phyloP scores from a whole-genome alignment of 2,797 vertebrate species.

The Coilia nasus region DNA sequence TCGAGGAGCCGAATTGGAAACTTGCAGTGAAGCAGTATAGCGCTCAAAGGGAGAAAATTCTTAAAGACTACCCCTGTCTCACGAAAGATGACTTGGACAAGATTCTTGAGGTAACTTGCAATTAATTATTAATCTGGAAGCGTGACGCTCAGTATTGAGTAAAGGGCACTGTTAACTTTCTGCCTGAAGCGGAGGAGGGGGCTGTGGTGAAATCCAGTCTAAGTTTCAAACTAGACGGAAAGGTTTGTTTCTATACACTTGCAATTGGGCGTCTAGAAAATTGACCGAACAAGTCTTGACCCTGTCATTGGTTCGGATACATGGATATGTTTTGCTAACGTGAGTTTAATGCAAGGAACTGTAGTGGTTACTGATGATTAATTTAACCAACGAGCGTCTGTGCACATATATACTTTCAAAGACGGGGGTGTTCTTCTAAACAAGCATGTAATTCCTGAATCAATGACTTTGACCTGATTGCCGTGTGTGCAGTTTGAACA shows the following conservation, averaged over 20 bases:
- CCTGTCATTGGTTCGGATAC: too few relatives aligned
- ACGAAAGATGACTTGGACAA: constrained; percentile 83
- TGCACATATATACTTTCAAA: too few relatives aligned
- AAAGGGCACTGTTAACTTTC: not conserved
- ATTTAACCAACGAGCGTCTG: too few relatives aligned
- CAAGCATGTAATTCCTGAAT: too few relatives aligned
- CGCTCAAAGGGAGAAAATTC: constrained; percentile 78
- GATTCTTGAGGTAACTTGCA: constrained; percentile 86
- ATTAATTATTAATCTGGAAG: not conserved
- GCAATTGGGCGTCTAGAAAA: not conserved
- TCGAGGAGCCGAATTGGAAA: constrained; percentile 94
- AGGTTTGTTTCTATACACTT: not conserved
- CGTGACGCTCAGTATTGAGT: not conserved
- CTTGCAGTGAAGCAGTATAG: constrained; percentile 77
- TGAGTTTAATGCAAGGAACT: too few relatives aligned
- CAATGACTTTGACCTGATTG: too few relatives aligned
- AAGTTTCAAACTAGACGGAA: not conserved
- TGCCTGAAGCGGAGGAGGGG: not conserved
- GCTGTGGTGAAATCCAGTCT: not conserved
- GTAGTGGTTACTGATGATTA: too few relatives aligned
- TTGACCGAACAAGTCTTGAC: too few relatives aligned
- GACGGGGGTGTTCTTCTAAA: too few relatives aligned
- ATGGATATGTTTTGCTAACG: too few relatives aligned
- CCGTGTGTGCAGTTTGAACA: too few relatives aligned
- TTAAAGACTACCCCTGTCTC: constrained; percentile 87